These are phyloP conservation scores for Coelopa pilipes DNA, from an alignment of 2,888 invertebrate genomes.

Conservation along the genomic window DNA sequence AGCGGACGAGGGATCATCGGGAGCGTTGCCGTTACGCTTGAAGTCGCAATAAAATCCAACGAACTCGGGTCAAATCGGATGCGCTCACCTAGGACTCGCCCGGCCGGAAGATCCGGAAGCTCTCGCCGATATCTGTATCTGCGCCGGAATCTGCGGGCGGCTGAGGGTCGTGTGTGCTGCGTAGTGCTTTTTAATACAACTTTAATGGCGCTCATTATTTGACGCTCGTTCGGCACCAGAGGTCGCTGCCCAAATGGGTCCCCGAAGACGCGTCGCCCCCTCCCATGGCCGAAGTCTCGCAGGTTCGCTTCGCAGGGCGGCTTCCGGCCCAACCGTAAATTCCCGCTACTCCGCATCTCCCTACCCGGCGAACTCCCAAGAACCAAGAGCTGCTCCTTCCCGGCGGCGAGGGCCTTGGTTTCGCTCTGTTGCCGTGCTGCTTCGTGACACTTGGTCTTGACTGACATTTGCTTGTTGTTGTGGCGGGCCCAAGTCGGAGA, in stretches of 20 bases:
- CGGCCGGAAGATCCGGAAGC: not conserved
- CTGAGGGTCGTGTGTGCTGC: constrained; percentile 45
- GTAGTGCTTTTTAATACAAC: constrained; percentile 58
- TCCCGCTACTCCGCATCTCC: not conserved
- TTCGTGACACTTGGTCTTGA: not conserved
- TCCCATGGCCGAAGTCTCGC: not conserved
- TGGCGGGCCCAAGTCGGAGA: constrained; percentile 10
- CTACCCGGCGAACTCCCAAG: not conserved
- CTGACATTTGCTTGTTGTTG: constrained; percentile 4
- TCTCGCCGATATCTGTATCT: not conserved
- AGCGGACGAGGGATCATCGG: constrained; percentile 31
- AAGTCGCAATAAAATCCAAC: constrained; percentile 45
- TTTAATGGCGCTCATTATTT: constrained; percentile 57
- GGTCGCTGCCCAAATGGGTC: constrained; percentile 26
- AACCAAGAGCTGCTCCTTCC: not conserved
- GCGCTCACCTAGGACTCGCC: constrained; percentile 46
- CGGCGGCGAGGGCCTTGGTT: not conserved
- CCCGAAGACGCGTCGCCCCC: constrained; percentile 21
- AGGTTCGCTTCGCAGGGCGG: not conserved
- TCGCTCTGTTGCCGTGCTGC: not conserved
- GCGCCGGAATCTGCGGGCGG: not conserved
- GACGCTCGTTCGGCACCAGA: constrained; percentile 38
- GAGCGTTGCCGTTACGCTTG: constrained; percentile 58
- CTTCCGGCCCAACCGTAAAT: not conserved
- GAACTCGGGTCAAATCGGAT: constrained; percentile 51